phyloP scores from a whole-genome alignment of 2,888 invertebrate genomes.

The Lycocerus yunnanus region DNA sequence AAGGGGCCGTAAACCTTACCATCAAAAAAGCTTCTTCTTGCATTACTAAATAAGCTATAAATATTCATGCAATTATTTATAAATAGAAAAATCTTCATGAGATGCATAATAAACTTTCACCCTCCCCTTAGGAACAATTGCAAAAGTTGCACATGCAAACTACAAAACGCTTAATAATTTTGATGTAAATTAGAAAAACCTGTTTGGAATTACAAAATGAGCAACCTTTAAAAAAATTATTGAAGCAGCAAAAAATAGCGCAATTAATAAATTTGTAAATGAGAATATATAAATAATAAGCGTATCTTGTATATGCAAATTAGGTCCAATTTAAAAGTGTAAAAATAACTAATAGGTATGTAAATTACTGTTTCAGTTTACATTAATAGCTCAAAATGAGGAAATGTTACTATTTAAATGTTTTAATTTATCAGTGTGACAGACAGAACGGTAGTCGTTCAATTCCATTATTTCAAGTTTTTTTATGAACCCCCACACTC shows the following conservation, averaged over 20 bases:
- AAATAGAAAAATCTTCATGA: conserved; percentile 1
- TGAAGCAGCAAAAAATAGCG: not conserved
- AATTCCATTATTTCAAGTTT: not conserved
- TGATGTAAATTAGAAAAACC: not conserved
- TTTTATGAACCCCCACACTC: not conserved
- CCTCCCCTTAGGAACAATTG: not conserved
- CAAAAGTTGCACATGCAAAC: not conserved
- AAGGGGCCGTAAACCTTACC: conserved; percentile 10
- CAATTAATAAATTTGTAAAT: not conserved
- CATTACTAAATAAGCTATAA: conserved; percentile 15
- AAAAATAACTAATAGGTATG: not conserved
- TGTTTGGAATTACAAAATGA: not conserved
- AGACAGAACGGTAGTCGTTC: not conserved
- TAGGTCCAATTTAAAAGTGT: not conserved
- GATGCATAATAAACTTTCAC: not conserved
- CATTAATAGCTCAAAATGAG: not conserved
- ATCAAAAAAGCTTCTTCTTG: not conserved
- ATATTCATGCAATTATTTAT: conserved; percentile 19
- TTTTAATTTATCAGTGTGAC: not conserved
- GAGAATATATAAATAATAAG: not conserved
- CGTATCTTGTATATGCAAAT: not conserved
- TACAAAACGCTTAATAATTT: not conserved
- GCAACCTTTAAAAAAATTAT: not conserved
- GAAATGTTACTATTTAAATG: not conserved
- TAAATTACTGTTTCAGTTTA: not conserved